These are phyloP conservation scores for Melipona beecheii DNA, from an alignment of 2,888 invertebrate species.

Conservation along the genomic window DNA sequence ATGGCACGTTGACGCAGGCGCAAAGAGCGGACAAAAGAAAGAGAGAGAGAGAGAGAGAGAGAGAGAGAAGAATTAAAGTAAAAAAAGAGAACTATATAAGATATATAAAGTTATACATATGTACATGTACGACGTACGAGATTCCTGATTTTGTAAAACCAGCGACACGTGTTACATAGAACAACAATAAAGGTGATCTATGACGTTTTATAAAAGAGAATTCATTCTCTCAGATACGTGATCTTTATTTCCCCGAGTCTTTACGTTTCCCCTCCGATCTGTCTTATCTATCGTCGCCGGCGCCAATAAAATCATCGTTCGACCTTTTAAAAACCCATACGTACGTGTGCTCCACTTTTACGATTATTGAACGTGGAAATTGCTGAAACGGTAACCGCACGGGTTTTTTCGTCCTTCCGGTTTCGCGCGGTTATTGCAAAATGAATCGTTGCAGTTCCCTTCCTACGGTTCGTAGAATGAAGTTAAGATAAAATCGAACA, in stretches of 20 bases:
- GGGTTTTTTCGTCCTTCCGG: not conserved
- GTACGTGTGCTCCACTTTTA: not conserved
- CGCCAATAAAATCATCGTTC: constrained; percentile 25
- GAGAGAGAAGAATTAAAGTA: too few species aligned
- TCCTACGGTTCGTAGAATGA: not conserved
- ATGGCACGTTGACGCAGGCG: constrained; percentile 43
- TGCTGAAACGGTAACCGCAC: not conserved
- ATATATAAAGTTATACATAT: constrained; percentile 62
- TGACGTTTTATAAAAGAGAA: constrained; percentile 70
- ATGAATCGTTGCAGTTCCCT: not conserved
- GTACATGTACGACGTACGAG: constrained; percentile 66
- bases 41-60: not conserved
- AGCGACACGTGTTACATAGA: constrained; percentile 72
- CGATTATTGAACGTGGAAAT: constrained; percentile 3
- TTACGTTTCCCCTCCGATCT: not conserved
- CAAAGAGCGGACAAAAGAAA: not conserved
- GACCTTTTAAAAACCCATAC: not conserved
- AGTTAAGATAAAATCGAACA: not conserved
- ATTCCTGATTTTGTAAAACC: constrained; percentile 80
- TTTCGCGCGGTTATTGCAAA: not conserved
- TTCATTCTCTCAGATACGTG: constrained; percentile 46
- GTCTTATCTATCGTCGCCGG: not conserved
- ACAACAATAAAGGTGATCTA: constrained; percentile 73
- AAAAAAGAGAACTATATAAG: constrained; percentile 15
- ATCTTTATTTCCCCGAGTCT: constrained; percentile 46